Evolutionary conservation across 2,797 vertebrate species (phyloP).

Genomic region (Peromyscus melanophrys): DNA sequence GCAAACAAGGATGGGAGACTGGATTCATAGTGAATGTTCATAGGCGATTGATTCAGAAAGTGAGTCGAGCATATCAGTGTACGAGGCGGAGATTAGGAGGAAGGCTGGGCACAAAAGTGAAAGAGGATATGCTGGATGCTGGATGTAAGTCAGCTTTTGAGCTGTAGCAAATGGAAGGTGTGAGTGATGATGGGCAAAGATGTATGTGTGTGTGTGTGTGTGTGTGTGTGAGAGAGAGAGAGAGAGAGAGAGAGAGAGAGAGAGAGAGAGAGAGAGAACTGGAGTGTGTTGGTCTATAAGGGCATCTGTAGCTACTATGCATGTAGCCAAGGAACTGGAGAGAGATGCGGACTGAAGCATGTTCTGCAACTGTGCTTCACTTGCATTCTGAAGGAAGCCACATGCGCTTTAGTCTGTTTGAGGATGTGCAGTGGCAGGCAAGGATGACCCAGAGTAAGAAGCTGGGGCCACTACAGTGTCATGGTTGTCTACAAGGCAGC

Average conservation of each 20-base stretch:
- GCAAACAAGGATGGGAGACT: not conserved
- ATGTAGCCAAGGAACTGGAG: slow-evolving; percentile 3
- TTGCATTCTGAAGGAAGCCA: slow-evolving; percentile 36
- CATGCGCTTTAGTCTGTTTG: not conserved
- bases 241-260: no score
- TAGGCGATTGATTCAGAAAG: not conserved
- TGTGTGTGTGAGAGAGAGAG: no score
- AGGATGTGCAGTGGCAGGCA: no score
- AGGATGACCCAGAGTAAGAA: not conserved
- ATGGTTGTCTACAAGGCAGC: not conserved
- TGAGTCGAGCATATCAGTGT: not conserved
- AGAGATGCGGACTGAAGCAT: slow-evolving; percentile 53
- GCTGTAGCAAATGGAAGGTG: not conserved
- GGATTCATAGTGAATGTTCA: not conserved
- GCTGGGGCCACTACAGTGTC: not conserved
- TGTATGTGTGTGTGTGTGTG: not conserved
- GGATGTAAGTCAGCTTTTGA: not conserved
- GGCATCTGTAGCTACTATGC: slow-evolving; percentile 69
- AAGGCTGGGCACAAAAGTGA: not conserved
- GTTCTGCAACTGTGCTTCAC: slow-evolving; percentile 22
- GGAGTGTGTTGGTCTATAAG: slow-evolving; percentile 51
- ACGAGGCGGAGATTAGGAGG: not conserved
- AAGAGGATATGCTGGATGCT: no score
- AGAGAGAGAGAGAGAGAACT: slow-evolving; percentile 23
- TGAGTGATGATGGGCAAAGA: not conserved